phyloP scores from a whole-genome alignment of 2,888 invertebrate species.

The Cylloceria caligata region DNA sequence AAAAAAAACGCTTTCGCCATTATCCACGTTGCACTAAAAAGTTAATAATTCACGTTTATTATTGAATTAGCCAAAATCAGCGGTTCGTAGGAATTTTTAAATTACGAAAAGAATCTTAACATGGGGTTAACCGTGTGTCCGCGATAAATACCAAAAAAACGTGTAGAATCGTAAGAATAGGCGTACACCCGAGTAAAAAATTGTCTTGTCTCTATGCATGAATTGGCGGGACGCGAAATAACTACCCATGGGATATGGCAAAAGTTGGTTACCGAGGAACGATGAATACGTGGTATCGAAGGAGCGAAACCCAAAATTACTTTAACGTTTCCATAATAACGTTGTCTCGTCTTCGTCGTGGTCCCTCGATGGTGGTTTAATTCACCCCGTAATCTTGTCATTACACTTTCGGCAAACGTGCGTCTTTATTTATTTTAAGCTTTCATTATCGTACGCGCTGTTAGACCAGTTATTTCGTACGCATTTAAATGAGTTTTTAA shows the following conservation, averaged over 20 bases:
- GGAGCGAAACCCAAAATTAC: slow-evolving; percentile 70
- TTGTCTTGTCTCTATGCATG: slow-evolving; percentile 54
- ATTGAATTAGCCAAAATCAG: slow-evolving; percentile 42
- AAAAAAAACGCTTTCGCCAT: background rate
- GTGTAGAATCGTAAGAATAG: slow-evolving; percentile 6
- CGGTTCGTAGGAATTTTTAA: slow-evolving; percentile 22
- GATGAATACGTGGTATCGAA: slow-evolving; percentile 61
- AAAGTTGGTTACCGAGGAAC: slow-evolving; percentile 21
- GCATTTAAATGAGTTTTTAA: slow-evolving; percentile 80
- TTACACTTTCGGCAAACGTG: slow-evolving; percentile 72
- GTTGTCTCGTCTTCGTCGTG: slow-evolving; percentile 65
- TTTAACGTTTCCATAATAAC: slow-evolving; percentile 73
- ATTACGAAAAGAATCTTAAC: slow-evolving; percentile 3
- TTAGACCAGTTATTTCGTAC: slow-evolving; percentile 74
- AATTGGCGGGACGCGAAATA: slow-evolving; percentile 44
- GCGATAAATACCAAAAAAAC: slow-evolving; percentile 4
- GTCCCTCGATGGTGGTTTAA: slow-evolving; percentile 67
- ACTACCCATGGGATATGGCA: slow-evolving; percentile 51
- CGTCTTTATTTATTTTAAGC: slow-evolving; percentile 77
- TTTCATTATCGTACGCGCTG: slow-evolving; percentile 56
- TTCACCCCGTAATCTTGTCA: slow-evolving; percentile 77
- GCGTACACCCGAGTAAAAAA: slow-evolving; percentile 26
- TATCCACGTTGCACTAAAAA: background rate
- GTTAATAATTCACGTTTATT: slow-evolving; percentile 37
- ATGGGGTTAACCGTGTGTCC: slow-evolving; percentile 31